Evolutionary conservation across 1,140 invertebrate genomes (phyloP).

Genomic region (Atopsyche davidsoni): DNA sequence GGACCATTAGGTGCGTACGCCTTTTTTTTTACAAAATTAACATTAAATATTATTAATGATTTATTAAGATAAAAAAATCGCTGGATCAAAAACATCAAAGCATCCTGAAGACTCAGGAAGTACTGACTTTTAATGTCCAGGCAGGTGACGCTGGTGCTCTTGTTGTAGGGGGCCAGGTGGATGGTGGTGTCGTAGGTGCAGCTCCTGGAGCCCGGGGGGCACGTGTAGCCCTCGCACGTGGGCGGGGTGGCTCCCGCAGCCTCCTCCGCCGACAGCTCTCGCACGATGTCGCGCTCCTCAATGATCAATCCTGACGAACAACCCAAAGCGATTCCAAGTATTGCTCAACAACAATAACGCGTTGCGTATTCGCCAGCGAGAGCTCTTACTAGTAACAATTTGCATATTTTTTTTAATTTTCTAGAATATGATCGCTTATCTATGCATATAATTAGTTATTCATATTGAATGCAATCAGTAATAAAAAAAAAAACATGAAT

Average conservation of each 20-base stretch:
- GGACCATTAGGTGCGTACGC: no score
- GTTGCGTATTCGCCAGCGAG: no score
- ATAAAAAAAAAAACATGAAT: no score
- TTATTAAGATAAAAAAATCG: slow-evolving; percentile 1
- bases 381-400: no score
- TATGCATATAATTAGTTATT: no score
- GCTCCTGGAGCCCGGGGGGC: slow-evolving; percentile 25
- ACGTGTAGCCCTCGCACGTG: slow-evolving; percentile 25
- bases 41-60: not conserved
- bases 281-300: slow-evolving; percentile 23
- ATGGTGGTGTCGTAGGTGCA: slow-evolving; percentile 27
- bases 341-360: no score
- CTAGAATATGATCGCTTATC: no score
- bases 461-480: no score
- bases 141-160: slow-evolving; percentile 22
- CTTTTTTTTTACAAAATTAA: not conserved
- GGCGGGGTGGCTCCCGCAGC: slow-evolving; percentile 21
- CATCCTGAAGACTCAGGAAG: no score
- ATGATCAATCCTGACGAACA: slow-evolving; percentile 21
- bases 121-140: slow-evolving; percentile 26
- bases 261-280: slow-evolving; percentile 14
- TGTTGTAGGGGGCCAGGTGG: slow-evolving; percentile 19
- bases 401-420: no score
- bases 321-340: no score
- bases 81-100: not conserved